Evolutionary conservation across 2,797 vertebrate species (phyloP), one percentile per base, ranked within the genome.

Genomic region (Gallinago nigripennis): DNA sequence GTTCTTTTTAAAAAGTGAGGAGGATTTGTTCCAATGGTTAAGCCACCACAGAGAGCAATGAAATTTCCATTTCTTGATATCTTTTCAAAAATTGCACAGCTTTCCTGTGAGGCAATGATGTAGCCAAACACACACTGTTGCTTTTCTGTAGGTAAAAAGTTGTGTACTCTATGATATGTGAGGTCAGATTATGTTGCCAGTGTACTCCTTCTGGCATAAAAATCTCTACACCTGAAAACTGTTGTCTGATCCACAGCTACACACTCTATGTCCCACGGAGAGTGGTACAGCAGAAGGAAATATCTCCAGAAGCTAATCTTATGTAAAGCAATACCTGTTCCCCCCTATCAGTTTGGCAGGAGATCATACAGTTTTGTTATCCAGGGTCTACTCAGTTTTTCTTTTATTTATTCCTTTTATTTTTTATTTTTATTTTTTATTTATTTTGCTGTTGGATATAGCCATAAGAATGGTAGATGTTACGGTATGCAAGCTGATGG

Each of bases 1-100:
- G 5, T 23, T 37, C 10, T 64, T 69, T 88, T 61, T 27, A 48
- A 48, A 46, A 46, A 31, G 20, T 2, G 3, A 81, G 4, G 13
- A 69, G 60, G 54, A 69, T 72, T 71, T 93, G 71, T 95, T 93
- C 86, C 35, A 63, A 56, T 82, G 75, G 39, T 84, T 84, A 89
- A 91, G 68, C 21, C n/a, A 48, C 18, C 37, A 75, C 9, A 78
- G 65, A 75, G 84, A 75, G 57, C 61, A 75, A 82, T 56, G 58
- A 68, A 70, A 56, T 79, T 89, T 94, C 66, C 37, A 70, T 92
- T 83, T 81, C 46, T 86, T 72, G 27, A 16, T 70, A 45, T 53
- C 7, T 83, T 86, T 78, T 73, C 7, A 50, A 41, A 73, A 73
- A 60, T 4, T 2, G 4, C 20, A 7, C 37, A 78, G 39, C 28